A percentile compares a stretch with the other conserved stretches of the same genome.
These are phyloP conservation scores for Epicampocera succincta DNA, from an alignment of 2,888 invertebrate species.

Conservation along the genomic window DNA sequence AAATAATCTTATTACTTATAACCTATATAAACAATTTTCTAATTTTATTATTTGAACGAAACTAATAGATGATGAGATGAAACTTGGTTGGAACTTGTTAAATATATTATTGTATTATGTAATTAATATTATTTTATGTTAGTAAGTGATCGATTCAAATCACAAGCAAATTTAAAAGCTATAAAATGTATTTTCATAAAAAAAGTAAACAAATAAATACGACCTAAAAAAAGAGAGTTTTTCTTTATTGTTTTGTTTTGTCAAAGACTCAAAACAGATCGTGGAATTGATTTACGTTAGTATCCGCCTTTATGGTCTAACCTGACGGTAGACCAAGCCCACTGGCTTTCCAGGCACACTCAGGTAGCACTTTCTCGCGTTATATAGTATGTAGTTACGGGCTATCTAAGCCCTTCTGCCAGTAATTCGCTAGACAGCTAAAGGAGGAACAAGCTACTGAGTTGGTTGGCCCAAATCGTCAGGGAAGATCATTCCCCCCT, in stretches of 20 bases:
- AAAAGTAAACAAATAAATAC: slow-evolving; percentile 62
- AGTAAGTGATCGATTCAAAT: slow-evolving; percentile 38
- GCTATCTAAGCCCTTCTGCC: too few relatives aligned
- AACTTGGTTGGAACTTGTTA: slow-evolving; percentile 55
- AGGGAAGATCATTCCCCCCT: too few relatives aligned
- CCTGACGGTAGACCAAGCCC: too few relatives aligned
- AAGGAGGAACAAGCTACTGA: too few relatives aligned
- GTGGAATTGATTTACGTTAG: too few relatives aligned
- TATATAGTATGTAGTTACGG: too few relatives aligned
- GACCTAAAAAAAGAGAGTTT: slow-evolving; percentile 58
- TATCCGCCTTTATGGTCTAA: too few relatives aligned
- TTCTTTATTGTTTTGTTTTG: accelerated
- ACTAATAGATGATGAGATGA: not conserved
- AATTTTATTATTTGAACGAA: slow-evolving; percentile 32
- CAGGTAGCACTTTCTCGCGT: too few relatives aligned
- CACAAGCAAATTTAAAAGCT: slow-evolving; percentile 43
- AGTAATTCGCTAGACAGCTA: too few relatives aligned
- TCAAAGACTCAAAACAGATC: too few relatives aligned
- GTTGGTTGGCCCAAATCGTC: too few relatives aligned
- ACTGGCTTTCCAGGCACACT: too few relatives aligned
- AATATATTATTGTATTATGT: slow-evolving; percentile 41
- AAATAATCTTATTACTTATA: not conserved
- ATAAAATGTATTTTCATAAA: slow-evolving; percentile 66
- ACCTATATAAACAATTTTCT: slow-evolving; percentile 26
- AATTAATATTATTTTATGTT: slow-evolving; percentile 60